phyloP scores from a whole-genome alignment of 2,113 vertebrate genomes.

The Corynorhinus townsendii region DNA sequence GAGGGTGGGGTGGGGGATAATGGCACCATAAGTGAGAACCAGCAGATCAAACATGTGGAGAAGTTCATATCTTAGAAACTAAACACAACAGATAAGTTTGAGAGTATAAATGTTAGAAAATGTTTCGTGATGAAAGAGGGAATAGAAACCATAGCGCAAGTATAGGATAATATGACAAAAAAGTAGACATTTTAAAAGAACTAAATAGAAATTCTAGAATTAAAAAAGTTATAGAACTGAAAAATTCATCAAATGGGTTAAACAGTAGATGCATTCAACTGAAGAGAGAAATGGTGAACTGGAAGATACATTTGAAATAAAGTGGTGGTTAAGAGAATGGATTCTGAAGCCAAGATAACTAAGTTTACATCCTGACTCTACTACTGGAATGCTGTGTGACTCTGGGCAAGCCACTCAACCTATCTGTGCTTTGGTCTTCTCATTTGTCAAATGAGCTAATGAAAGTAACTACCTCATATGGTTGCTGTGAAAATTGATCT shows the following conservation, averaged over 20 bases:
- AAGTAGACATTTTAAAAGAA: neutral
- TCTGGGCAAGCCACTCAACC: neutral
- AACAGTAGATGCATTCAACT: neutral
- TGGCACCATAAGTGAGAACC: neutral
- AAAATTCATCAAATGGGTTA: neutral
- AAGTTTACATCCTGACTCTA: neutral
- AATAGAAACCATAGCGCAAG: neutral
- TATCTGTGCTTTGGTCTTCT: neutral
- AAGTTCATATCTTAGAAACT: neutral
- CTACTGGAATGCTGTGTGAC: neutral
- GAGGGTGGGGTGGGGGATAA: no score
- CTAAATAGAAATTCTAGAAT: neutral
- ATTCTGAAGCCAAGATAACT: no score
- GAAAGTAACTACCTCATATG: neutral
- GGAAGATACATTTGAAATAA: neutral
- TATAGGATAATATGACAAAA: neutral
- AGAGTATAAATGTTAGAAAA: neutral
- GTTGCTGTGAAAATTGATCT: neutral
- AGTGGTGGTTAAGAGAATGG: neutral
- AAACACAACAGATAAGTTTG: neutral
- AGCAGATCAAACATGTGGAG: neutral
- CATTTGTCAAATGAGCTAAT: neutral
- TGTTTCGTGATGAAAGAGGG: neutral
- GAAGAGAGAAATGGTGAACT: neutral
- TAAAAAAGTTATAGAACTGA: neutral